phyloP scores from a whole-genome alignment of 1,140 invertebrate species.

The Panagrolaimus sp. region DNA sequence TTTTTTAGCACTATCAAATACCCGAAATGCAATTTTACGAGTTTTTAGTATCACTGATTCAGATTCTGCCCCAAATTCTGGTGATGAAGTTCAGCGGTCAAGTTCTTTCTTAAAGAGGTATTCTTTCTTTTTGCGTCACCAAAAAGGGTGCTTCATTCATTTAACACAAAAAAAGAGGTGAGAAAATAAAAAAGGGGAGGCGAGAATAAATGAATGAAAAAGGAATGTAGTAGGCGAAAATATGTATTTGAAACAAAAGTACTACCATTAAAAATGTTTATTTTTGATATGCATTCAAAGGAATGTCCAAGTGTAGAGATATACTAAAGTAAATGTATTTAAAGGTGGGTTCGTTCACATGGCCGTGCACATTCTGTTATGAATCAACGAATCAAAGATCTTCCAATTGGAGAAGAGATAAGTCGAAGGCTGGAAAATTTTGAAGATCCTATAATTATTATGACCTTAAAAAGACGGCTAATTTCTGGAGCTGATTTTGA shows the following conservation, averaged over 20 bases:
- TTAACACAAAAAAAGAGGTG: no score
- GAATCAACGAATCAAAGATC: conserved; percentile 2
- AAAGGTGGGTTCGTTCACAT: conserved; percentile 1
- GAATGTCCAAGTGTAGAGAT: neutral
- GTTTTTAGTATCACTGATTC: conserved; percentile 6
- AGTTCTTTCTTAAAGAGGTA: conserved; percentile 22
- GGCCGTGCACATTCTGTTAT: conserved; percentile 1
- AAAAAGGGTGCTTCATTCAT: no score
- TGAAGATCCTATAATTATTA: neutral
- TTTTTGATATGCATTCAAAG: no score
- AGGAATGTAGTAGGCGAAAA: no score
- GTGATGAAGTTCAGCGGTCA: neutral
- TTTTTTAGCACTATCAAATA: neutral
- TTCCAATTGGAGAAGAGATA: neutral
- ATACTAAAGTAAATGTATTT: neutral
- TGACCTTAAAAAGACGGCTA: neutral
- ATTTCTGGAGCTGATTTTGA: neutral
- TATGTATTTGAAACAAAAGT: no score
- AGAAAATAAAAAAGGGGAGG: no score
- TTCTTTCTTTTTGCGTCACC: neutral
- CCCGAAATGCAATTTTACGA: neutral
- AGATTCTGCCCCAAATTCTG: neutral
- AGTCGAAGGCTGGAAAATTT: neutral
- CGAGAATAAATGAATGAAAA: no score
- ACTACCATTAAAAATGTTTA: neutral